Evolutionary conservation across 2,797 vertebrate genomes (phyloP).

Genomic region (Chaenodraco wilsoni): DNA sequence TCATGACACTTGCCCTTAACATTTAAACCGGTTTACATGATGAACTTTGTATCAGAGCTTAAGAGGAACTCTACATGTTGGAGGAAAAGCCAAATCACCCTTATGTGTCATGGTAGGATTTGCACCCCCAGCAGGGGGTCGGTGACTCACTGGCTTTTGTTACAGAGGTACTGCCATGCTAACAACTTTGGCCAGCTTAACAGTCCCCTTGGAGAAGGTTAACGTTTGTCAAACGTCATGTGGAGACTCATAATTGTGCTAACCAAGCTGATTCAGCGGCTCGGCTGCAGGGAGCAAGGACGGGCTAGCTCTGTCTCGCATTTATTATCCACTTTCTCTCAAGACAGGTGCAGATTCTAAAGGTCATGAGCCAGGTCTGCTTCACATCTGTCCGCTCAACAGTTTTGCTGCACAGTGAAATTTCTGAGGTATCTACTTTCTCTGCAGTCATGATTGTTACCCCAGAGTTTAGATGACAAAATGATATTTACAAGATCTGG

Average conservation of each 20-base stretch:
- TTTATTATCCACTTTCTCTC: constrained; percentile 44
- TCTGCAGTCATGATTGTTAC: constrained; percentile 10
- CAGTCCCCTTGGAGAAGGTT: constrained; percentile 62
- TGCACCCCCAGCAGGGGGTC: constrained; percentile 57
- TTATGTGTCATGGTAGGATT: constrained; percentile 50
- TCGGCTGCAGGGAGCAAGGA: constrained; percentile 49
- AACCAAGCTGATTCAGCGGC: constrained; percentile 64
- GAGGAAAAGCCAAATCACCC: constrained; percentile 37
- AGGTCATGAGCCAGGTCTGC: constrained; percentile 38
- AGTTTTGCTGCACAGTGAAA: constrained; percentile 18
- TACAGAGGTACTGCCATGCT: constrained; percentile 26
- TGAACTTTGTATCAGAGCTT: constrained; percentile 12
- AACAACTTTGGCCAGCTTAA: constrained; percentile 42
- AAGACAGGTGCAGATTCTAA: constrained; percentile 20
- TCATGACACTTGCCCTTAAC: background rate
- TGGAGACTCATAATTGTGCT: constrained; percentile 42
- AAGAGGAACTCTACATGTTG: constrained; percentile 16
- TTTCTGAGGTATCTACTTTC: background rate
- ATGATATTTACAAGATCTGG: background rate
- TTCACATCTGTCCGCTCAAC: constrained; percentile 45
- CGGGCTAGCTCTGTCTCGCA: constrained; percentile 35
- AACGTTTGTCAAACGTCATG: constrained; percentile 61
- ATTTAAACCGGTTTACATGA: background rate
- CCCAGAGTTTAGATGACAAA: constrained; percentile 6
- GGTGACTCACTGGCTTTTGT: constrained; percentile 59